Evolutionary conservation across 2,113 vertebrate species (phyloP).

Genomic region (Lasiurus cinereus): DNA sequence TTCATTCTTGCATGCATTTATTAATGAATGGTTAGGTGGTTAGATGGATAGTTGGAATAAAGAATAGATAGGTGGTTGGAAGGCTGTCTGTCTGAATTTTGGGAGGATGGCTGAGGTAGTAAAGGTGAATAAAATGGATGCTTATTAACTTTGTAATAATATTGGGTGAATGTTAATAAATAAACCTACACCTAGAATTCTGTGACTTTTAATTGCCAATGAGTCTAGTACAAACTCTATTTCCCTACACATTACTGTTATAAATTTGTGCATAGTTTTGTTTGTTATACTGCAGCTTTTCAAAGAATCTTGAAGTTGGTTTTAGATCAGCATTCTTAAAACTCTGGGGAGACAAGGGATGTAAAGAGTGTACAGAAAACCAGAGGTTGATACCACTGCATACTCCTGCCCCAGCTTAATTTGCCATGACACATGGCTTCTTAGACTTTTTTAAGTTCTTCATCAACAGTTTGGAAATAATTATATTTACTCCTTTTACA

Average conservation of each 20-base stretch:
- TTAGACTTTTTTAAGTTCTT: not conserved
- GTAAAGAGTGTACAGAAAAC: not conserved
- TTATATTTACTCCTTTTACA: conserved; percentile 24
- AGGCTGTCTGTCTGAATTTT: not conserved
- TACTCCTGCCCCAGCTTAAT: not conserved
- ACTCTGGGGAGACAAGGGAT: not conserved
- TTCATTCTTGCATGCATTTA: not conserved
- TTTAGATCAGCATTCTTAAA: conserved; percentile 27
- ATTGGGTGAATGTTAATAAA: not conserved
- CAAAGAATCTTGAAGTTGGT: not conserved
- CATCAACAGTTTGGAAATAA: not conserved
- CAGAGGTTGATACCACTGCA: not conserved
- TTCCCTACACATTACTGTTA: not conserved
- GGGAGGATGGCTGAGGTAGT: not conserved
- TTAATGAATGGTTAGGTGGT: not conserved
- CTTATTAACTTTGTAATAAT: not conserved
- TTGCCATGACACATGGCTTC: not conserved
- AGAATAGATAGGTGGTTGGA: not conserved
- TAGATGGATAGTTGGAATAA: not conserved
- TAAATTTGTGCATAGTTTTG: not conserved
- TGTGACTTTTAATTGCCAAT: not conserved
- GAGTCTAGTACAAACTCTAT: not conserved
- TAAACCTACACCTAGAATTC: not conserved
- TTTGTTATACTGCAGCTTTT: not conserved
- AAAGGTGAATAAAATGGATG: not conserved